Evolutionary conservation across 2,888 invertebrate genomes (phyloP), one percentile per base, ranked within the genome.

Genomic region (Eristalis tenax): DNA sequence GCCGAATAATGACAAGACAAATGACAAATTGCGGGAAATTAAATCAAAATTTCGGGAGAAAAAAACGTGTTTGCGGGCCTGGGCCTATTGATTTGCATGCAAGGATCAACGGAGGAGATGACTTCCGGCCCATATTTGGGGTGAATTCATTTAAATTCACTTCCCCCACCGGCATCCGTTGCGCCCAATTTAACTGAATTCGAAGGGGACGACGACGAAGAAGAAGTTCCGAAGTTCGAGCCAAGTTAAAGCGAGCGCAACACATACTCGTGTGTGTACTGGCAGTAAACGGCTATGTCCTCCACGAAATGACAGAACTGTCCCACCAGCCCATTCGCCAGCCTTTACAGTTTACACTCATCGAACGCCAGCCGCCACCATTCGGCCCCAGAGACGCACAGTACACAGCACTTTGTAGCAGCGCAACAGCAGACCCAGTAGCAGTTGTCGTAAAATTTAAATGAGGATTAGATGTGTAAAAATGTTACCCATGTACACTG

Each of bases 401-500:
- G 28, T 40, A 59, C 50, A 68, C 50, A 13, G 43, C 65, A 79
- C 64, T 59, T 68, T 70, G 78, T 38, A 70, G 23, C 56, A 63
- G 64, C 70, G 65, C 65, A 71, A 65, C 79, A 79, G 71, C 77
- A 63, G 32, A 35, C 69, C 50, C 77, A 63, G 32, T 63, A 77
- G 69, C 77, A 77, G 68, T 77, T 77, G 69, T 79, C 71, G 71
- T 79, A 79, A 79, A 79, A 79, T 79, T 79, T 71, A 79, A 79
- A 79, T 79, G 65, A 59, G 79, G 79, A 73, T 73, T 71, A 79
- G 79, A 79, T 79, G 79, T 79, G 79, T 79, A 79, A 79, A 79
- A 79, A 79, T 79, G 71, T 66, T 73, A 59, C 71, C 79, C 79
- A 79, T 71, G 70, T 79, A 35, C 35, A 8, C 32, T 32, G 13